Percentiles rank a stretch among this genome's conserved stretches.
Conservation (phyloP, 2,888 invertebrate species). For the Sphaeridia pumilis region DNA sequence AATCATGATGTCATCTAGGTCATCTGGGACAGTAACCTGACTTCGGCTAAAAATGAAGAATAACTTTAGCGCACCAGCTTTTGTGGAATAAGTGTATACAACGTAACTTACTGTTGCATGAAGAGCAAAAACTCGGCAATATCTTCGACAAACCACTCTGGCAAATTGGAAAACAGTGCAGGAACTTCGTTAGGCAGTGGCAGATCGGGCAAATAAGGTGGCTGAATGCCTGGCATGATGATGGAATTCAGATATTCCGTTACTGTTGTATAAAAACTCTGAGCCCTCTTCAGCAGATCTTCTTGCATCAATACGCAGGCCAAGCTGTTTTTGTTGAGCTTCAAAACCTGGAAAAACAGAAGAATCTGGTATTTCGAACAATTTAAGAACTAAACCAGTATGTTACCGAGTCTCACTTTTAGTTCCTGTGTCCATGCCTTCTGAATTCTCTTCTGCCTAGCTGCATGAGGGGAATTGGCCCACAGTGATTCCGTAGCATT, state of each 20-base stretch:
- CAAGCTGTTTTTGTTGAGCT: slow-evolving; percentile 77
- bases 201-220: slow-evolving; percentile 37
- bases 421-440: slow-evolving; percentile 79
- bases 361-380: not conserved
- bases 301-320: slow-evolving; percentile 82
- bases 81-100: not conserved
- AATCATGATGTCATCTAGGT: slow-evolving; percentile 69
- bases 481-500: slow-evolving; percentile 69
- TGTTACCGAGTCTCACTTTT: slow-evolving; percentile 42
- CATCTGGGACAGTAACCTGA: slow-evolving; percentile 59
- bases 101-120: slow-evolving; percentile 67
- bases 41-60: slow-evolving; percentile 55
- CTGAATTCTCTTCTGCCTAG: slow-evolving; percentile 68
- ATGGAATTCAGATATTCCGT: slow-evolving; percentile 56
- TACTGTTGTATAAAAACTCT: slow-evolving; percentile 77
- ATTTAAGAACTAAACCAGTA: not conserved
- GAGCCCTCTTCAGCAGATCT: slow-evolving; percentile 62
- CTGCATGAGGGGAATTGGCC: slow-evolving; percentile 61
- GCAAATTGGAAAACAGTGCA: slow-evolving; percentile 72
- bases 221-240: slow-evolving; percentile 38
- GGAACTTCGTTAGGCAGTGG: slow-evolving; percentile 51
- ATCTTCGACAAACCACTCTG: slow-evolving; percentile 97
- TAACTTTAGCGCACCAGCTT: no score
- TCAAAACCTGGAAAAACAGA: slow-evolving; percentile 40
- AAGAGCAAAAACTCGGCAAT: slow-evolving; percentile 92